Evolutionary conservation across 2,797 vertebrate genomes (phyloP).

Genomic region (Lepus oiostolus): DNA sequence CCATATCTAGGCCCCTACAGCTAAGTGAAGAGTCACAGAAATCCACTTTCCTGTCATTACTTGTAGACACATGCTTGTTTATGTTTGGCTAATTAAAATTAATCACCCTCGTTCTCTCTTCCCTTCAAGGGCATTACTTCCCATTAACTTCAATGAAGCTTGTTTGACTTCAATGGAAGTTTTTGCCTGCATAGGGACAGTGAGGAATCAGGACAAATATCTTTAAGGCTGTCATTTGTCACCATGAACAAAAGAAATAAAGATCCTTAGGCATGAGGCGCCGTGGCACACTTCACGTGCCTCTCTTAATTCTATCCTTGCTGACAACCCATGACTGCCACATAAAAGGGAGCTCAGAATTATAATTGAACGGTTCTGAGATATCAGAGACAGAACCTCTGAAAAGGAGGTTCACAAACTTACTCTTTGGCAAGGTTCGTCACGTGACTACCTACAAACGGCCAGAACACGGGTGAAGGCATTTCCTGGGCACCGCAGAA

Average conservation of each 20-base stretch:
- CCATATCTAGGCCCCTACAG: constrained; percentile 47
- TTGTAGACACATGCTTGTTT: constrained; percentile 79
- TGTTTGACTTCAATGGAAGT: constrained; percentile 81
- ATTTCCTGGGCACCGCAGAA: constrained; percentile 48
- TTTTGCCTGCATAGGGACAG: constrained; percentile 80
- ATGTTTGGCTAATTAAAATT: constrained; percentile 83
- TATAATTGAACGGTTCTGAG: constrained; percentile 85
- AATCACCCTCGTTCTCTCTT: constrained; percentile 77
- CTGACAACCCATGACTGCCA: constrained; percentile 84
- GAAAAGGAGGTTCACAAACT: constrained; percentile 80
- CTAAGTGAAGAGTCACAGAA: constrained; percentile 52
- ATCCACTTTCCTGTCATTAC: constrained; percentile 66
- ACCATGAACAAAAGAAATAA: constrained; percentile 83
- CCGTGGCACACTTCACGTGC: constrained; percentile 59
- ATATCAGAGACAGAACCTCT: constrained; percentile 82
- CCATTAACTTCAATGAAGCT: constrained; percentile 80
- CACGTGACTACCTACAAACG: constrained; percentile 73
- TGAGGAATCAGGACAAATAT: constrained; percentile 81
- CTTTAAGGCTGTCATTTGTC: constrained; percentile 86
- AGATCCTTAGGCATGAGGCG: constrained; percentile 78
- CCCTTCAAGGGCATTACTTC: constrained; percentile 79
- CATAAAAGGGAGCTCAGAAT: constrained; percentile 84
- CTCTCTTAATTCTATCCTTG: constrained; percentile 84
- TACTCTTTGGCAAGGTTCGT: constrained; percentile 73
- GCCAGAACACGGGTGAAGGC: constrained; percentile 56